A percentile compares a stretch with the other conserved stretches of the same genome.
phyloP scores from a whole-genome alignment of 2,797 vertebrate genomes.

The Austrolebias charrua region DNA sequence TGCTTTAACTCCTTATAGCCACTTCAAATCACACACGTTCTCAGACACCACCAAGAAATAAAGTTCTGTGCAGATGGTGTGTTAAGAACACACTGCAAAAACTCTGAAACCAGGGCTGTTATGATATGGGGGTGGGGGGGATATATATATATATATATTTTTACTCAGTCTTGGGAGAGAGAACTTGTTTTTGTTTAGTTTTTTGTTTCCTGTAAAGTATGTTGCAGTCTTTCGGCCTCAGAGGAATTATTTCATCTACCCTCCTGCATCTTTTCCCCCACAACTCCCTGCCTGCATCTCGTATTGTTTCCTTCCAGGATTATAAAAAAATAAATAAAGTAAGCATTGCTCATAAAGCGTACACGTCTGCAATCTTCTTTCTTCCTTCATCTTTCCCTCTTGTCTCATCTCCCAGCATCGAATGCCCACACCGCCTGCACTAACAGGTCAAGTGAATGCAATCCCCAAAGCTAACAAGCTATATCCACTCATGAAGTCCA shows the following conservation, averaged over 20 bases:
- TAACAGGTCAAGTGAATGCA: slow-evolving; percentile 70
- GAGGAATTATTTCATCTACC: slow-evolving; percentile 48
- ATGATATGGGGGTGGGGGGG: too few species aligned
- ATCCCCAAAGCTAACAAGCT: slow-evolving; percentile 64
- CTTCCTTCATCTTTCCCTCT: slow-evolving; percentile 22
- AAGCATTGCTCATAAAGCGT: neutral
- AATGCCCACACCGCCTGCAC: slow-evolving; percentile 47
- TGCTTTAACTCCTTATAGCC: too few species aligned
- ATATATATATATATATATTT: too few species aligned
- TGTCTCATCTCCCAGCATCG: slow-evolving; percentile 32
- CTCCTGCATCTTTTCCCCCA: slow-evolving; percentile 41
- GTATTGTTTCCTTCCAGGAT: slow-evolving; percentile 12
- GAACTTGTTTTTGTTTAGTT: too few species aligned
- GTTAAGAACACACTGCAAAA: too few species aligned
- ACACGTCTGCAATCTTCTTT: slow-evolving; percentile 23
- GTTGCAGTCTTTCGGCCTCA: slow-evolving; percentile 30
- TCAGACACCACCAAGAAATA: too few species aligned
- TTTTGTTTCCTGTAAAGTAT: too few species aligned
- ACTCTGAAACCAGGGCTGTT: too few species aligned
- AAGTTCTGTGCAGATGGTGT: too few species aligned
- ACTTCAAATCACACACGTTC: too few species aligned
- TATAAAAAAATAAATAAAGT: slow-evolving; percentile 1
- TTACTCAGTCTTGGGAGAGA: too few species aligned
- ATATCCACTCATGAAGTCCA: slow-evolving; percentile 48
- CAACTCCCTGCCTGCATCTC: slow-evolving; percentile 31